These are phyloP conservation scores for Aspidiotus rigidus DNA, from an alignment of 2,888 invertebrate species.

Conservation along the genomic window DNA sequence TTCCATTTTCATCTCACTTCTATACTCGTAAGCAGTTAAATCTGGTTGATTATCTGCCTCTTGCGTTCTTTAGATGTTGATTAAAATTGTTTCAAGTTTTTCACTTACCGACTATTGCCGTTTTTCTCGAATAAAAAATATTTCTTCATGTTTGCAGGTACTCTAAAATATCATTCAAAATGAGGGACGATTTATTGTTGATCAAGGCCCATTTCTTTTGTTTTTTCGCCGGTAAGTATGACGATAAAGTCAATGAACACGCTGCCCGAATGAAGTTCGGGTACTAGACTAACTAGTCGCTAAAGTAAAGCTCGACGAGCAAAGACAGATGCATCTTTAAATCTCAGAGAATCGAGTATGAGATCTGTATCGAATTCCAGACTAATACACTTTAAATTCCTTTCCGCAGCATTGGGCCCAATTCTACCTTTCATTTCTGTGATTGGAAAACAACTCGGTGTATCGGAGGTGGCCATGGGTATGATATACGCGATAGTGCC, in stretches of 20 bases:
- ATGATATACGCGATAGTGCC: conserved; percentile 64
- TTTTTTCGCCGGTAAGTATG: conserved; percentile 69
- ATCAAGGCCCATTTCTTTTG: conserved; percentile 81
- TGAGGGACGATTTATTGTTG: conserved; percentile 65
- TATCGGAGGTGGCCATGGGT: conserved; percentile 67
- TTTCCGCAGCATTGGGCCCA: conserved; percentile 64
- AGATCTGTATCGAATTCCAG: conserved; percentile 1
- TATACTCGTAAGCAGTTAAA: too few relatives aligned
- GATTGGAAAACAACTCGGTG: conserved; percentile 66
- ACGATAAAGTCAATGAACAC: too few relatives aligned
- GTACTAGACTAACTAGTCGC: conserved; percentile 4
- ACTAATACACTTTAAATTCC: conserved; percentile 5
- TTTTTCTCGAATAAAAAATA: too few relatives aligned
- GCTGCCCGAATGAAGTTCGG: background rate
- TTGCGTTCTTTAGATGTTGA: too few relatives aligned
- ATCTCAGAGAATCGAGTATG: conserved; percentile 12
- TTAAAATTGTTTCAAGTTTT: too few relatives aligned
- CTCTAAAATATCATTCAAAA: conserved; percentile 3
- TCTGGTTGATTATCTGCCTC: too few relatives aligned
- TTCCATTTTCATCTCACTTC: too few relatives aligned
- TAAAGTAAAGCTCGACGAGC: too few relatives aligned
- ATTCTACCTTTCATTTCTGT: conserved; percentile 69
- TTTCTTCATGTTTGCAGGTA: too few relatives aligned
- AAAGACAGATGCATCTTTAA: too few relatives aligned
- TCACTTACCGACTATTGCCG: too few relatives aligned